Evolutionary conservation across 2,113 vertebrate genomes (phyloP).

Genomic region (Larimichthys polyactis): DNA sequence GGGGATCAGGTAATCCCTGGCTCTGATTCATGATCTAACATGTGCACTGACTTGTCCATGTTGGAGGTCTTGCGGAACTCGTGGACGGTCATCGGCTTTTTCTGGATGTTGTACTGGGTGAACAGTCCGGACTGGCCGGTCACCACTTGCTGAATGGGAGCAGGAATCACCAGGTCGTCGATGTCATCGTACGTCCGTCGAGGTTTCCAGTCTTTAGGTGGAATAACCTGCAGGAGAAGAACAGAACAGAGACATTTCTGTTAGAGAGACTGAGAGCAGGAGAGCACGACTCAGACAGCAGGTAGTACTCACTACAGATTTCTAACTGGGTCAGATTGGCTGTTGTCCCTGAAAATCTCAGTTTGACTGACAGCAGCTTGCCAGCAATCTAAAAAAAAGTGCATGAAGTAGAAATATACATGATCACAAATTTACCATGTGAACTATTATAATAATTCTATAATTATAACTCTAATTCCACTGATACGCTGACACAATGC

Average conservation of each 20-base stretch:
- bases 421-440: not conserved
- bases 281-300: too few species aligned
- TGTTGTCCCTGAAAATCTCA: too few species aligned
- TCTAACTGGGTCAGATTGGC: too few species aligned
- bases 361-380: too few species aligned
- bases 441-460: not conserved
- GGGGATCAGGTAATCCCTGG: not conserved
- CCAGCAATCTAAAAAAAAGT: too few species aligned
- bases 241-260: not conserved
- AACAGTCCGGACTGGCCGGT: constrained; percentile 98
- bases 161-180: constrained; percentile 94
- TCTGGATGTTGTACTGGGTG: constrained; percentile 99
- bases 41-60: constrained; percentile 90
- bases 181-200: constrained; percentile 92
- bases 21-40: not conserved
- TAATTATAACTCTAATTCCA: too few species aligned
- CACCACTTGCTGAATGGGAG: constrained; percentile 98
- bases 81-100: constrained; percentile 96
- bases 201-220: constrained; percentile 96
- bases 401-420: not conserved
- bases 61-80: constrained; percentile 95
- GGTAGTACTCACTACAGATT: too few species aligned
- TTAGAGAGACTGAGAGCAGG: not conserved
- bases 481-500: not conserved
- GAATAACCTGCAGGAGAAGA: constrained; percentile 87